Conservation (phyloP, 23 tunicate genomes). For the Phallusia fumigata region DNA sequence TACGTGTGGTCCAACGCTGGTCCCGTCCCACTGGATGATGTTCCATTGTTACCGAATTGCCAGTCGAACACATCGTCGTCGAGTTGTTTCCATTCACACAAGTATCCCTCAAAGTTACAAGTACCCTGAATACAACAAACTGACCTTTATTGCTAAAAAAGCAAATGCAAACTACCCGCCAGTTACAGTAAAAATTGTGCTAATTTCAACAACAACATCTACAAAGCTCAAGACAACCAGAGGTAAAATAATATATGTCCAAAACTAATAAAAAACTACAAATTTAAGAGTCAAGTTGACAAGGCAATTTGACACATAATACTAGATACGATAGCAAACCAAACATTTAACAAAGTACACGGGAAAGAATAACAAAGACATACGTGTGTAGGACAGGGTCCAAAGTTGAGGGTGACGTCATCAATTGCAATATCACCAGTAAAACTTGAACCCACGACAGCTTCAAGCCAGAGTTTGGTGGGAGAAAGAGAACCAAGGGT, state of each 20-base stretch:
- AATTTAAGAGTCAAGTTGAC: too few relatives aligned
- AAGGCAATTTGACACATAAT: not conserved
- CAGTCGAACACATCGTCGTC: constrained; percentile 73
- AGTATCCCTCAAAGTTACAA: constrained; percentile 77
- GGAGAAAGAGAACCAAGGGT: constrained; percentile 58
- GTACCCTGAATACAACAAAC: constrained; percentile 45
- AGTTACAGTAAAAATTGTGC: too few relatives aligned
- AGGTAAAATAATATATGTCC: too few relatives aligned
- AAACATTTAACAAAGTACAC: not conserved
- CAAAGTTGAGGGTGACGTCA: constrained; percentile 42
- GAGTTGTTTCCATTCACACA: constrained; percentile 84
- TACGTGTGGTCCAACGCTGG: constrained; percentile 79
- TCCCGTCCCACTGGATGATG: constrained; percentile 73
- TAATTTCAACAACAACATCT: too few relatives aligned
- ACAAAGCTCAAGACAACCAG: too few relatives aligned
- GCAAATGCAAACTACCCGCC: too few relatives aligned
- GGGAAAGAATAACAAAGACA: not conserved
- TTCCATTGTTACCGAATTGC: constrained; percentile 77
- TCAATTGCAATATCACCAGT: constrained; percentile 90
- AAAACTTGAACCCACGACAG: constrained; percentile 49
- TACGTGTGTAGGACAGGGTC: constrained; percentile 67
- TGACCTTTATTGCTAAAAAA: not conserved
- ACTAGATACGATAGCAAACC: too few relatives aligned
- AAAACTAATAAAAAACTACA: too few relatives aligned
- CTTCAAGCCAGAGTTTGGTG: constrained; percentile 71